Evolutionary conservation across 2,113 vertebrate species (phyloP), one percentile per base, ranked within the genome.

Genomic region (Menidia beryllina): DNA sequence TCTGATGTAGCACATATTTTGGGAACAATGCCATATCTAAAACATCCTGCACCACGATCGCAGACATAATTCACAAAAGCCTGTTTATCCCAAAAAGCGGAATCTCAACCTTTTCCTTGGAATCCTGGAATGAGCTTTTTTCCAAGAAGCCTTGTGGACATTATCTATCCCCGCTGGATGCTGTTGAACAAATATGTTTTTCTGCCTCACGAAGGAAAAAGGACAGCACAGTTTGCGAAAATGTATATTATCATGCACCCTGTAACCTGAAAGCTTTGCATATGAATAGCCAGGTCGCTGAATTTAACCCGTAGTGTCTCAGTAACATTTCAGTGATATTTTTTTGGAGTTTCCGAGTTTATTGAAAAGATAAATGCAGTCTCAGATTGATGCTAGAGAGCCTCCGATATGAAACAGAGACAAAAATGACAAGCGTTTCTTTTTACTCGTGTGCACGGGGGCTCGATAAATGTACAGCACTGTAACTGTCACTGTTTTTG

Each of bases 121-220:
- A 87, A 81, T 79, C 63, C 60, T 81, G 27, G 74, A 84, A 72
- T 67, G 38, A 79, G 68, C 52, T 49, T 52, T 30, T 72, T 81
- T 60, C 81, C 66, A 24, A 70, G 86, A 88, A 86, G 59, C 70
- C 62, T 60, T 67, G 66, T 78, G 74, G 82, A 84, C 69, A 77
- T 74, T 57, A 85, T 84, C 72, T 69, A 15, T 79, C 24, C 43
- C 65, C 56, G 10, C 52, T 68, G 75, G 45, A 49, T 77, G 64
- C 20, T 2, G 24, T 52, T 59, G 48, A 70, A 59, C 69, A 84
- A 74, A 79, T 58, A 55, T 75, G 13, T 34, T 30, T 66, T 56
- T 60, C n/a, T 23, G 30, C 19, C 39, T 50, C 34, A 24, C 34
- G 11, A 60, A 24, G 3, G 20, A 4, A 45, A 63, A 56, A 43